phyloP scores from a whole-genome alignment of 2,113 vertebrate genomes.

The Petroica traversi region DNA sequence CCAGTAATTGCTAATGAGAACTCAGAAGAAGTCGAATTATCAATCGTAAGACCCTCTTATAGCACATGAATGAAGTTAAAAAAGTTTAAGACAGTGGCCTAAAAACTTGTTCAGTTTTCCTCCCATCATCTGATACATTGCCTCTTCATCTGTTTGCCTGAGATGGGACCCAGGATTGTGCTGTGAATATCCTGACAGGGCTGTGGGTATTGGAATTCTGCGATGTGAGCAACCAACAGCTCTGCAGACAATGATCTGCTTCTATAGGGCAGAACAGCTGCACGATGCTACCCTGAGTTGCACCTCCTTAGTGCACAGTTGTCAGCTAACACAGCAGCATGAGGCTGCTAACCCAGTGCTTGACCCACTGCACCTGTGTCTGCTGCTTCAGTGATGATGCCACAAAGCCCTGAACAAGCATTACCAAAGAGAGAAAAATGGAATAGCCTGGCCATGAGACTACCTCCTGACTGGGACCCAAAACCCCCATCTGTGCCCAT shows the following conservation, averaged over 20 bases:
- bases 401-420: not conserved
- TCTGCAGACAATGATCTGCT: not conserved
- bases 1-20: not conserved
- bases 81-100: not conserved
- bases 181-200: rapidly evolving
- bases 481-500: not conserved
- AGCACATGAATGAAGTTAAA: not conserved
- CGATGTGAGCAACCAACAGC: not conserved
- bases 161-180: not conserved
- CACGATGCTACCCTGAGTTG: not conserved
- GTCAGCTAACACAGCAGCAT: not conserved
- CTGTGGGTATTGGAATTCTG: not conserved
- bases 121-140: not conserved
- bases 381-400: not conserved
- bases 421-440: not conserved
- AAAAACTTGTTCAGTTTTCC: not conserved
- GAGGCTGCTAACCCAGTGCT: not conserved
- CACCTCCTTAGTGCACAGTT: not conserved
- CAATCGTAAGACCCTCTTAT: not conserved
- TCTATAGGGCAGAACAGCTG: not conserved
- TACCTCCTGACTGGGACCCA: not conserved
- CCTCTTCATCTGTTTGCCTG: not conserved
- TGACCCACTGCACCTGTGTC: not conserved
- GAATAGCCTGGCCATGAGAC: not conserved
- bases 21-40: not conserved